Conservation (phyloP, 2,113 vertebrate species). For the Microcebus lehilahytsara region DNA sequence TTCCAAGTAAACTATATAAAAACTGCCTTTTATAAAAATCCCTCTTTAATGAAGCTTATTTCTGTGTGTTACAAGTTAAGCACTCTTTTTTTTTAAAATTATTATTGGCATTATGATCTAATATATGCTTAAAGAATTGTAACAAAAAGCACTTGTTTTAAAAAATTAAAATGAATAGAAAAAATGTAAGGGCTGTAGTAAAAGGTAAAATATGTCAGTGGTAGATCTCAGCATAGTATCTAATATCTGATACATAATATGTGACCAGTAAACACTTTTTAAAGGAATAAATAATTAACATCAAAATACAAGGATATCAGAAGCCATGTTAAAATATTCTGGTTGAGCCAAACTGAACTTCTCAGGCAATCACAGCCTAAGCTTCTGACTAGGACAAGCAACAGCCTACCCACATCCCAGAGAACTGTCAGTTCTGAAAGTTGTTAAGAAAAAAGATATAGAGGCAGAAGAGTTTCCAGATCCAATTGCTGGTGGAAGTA, state of each 20-base stretch:
- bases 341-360: background rate
- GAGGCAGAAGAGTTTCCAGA: background rate
- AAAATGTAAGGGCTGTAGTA: background rate
- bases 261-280: background rate
- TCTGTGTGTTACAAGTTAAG: background rate
- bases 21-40: background rate
- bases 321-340: background rate
- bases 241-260: background rate
- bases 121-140: background rate
- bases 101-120: background rate
- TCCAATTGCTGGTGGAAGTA: background rate
- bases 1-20: background rate
- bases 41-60: background rate
- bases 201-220: background rate
- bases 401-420: background rate
- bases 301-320: background rate
- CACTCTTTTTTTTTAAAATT: background rate
- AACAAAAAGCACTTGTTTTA: background rate
- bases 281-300: background rate
- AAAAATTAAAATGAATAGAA: background rate
- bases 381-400: background rate
- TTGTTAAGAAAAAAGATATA: background rate
- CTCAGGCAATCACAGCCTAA: background rate
- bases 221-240: background rate
- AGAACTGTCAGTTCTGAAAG: background rate